Conservation (phyloP, 2,888 invertebrate species). For the Xestia xanthographa region DNA sequence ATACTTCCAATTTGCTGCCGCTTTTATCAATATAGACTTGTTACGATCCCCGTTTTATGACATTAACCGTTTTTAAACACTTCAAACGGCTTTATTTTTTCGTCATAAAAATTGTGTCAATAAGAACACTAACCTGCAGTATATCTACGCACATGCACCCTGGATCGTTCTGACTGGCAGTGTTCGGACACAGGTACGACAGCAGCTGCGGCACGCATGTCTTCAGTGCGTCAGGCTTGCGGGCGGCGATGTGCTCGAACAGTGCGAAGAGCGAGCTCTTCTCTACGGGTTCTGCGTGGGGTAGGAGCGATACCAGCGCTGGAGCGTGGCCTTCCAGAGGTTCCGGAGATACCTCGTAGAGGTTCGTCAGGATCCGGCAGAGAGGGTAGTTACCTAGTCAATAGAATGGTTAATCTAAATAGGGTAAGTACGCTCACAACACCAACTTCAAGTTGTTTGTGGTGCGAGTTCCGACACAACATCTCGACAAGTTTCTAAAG, state of each 20-base stretch:
- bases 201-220: constrained; percentile 95
- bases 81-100: too few relatives aligned
- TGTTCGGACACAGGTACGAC: constrained; percentile 92
- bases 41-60: neutral
- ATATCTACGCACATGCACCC: constrained; percentile 88
- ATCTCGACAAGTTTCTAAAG: too few relatives aligned
- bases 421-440: too few relatives aligned
- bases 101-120: neutral
- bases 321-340: constrained; percentile 96
- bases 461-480: too few relatives aligned
- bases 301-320: constrained; percentile 94
- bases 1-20: neutral
- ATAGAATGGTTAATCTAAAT: neutral
- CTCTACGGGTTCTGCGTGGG: constrained; percentile 96
- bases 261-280: constrained; percentile 95
- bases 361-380: constrained; percentile 96
- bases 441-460: too few relatives aligned
- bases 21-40: neutral
- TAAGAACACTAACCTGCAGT: constrained; percentile 75
- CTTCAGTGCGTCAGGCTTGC: constrained; percentile 95
- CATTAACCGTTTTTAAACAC: too few relatives aligned
- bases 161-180: constrained; percentile 81
- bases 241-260: constrained; percentile 95
- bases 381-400: constrained; percentile 96
- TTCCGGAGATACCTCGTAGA: constrained; percentile 96